These are phyloP conservation scores for Podarcis raffonei DNA, from an alignment of 2,113 vertebrate genomes.

Conservation along the genomic window DNA sequence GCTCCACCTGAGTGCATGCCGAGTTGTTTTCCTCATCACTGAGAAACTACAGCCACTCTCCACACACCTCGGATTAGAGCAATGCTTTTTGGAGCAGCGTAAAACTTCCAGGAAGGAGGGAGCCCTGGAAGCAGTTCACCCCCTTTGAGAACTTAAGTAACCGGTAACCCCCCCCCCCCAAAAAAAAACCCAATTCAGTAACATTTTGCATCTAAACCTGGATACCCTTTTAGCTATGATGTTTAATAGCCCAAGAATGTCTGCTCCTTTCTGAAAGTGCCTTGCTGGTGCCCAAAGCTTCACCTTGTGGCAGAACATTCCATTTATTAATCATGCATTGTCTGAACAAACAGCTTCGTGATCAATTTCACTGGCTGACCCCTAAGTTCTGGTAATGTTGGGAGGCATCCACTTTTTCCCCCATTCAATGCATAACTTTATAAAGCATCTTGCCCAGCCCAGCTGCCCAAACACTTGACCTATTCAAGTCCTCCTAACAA, in stretches of 20 bases:
- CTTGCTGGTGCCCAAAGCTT: neutral
- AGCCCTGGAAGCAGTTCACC: neutral
- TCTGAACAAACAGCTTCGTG: neutral
- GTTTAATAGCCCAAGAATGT: neutral
- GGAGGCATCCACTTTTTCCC: neutral
- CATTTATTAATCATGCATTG: no score
- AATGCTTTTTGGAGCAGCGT: neutral
- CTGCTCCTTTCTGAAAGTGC: no score
- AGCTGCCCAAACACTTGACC: neutral
- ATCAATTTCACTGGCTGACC: neutral
- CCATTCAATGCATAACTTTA: neutral
- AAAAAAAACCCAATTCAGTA: neutral
- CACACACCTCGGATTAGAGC: neutral
- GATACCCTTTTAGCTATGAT: neutral
- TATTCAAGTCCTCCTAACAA: slow-evolving; percentile 17
- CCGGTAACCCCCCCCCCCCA: no score
- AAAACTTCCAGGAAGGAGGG: neutral
- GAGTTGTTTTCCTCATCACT: neutral
- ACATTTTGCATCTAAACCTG: neutral
- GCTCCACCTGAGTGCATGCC: neutral
- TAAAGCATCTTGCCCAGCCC: neutral
- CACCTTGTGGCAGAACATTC: neutral
- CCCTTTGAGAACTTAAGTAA: neutral
- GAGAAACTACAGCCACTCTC: neutral
- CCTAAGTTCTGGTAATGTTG: neutral